phyloP scores from a whole-genome alignment of 2,113 vertebrate species.

The Pandion haliaetus region DNA sequence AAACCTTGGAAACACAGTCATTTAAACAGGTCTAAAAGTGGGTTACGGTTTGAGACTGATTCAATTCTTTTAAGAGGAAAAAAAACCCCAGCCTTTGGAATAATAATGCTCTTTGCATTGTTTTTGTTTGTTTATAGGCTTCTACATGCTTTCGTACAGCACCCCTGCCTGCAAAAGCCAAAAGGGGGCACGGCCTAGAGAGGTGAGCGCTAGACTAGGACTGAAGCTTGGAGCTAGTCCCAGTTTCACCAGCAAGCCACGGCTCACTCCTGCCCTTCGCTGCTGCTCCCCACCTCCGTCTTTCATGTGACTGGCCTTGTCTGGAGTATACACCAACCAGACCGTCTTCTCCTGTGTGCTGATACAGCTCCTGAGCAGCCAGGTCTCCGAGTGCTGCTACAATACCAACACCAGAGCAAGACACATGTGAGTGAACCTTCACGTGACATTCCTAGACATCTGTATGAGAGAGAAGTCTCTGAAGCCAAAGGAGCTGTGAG shows the following conservation, averaged over 20 bases:
- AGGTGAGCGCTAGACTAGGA: background rate
- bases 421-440: background rate
- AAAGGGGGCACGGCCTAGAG: background rate
- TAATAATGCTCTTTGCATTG: background rate
- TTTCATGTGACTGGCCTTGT: too few relatives aligned
- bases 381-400: too few relatives aligned
- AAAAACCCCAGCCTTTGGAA: background rate
- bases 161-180: background rate
- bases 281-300: background rate
- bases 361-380: background rate
- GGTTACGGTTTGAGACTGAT: background rate
- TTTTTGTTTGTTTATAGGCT: background rate
- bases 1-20: background rate
- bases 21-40: background rate
- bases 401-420: background rate
- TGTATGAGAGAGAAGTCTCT: too few relatives aligned
- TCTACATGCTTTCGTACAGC: rapidly evolving
- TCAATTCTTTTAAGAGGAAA: background rate
- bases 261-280: background rate
- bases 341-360: background rate
- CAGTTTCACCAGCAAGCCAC: background rate
- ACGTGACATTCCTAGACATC: background rate
- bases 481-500: background rate
- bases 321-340: too few relatives aligned
- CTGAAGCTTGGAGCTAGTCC: background rate